Evolutionary conservation across 1,140 invertebrate genomes (phyloP).

Genomic region (Drosophila simulans): DNA sequence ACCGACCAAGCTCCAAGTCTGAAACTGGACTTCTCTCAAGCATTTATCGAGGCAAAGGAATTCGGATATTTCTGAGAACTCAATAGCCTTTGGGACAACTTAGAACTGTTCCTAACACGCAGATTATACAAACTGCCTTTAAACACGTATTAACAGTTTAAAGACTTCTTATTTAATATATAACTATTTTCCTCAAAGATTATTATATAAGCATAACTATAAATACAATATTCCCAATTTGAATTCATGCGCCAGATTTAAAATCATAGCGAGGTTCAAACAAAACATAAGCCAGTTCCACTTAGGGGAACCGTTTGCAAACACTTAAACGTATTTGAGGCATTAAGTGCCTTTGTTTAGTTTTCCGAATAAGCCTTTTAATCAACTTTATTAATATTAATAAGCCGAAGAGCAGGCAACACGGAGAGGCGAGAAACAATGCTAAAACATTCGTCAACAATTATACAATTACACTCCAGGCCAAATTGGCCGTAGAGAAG

Average conservation of each 20-base stretch:
- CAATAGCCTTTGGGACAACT: not conserved
- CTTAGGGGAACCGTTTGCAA: not conserved
- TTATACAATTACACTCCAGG: conserved; percentile 70
- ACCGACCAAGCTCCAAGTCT: not conserved
- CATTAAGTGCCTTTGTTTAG: conserved; percentile 52
- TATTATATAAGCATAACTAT: too few species aligned
- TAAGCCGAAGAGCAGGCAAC: conserved; percentile 37
- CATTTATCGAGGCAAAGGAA: conserved; percentile 29
- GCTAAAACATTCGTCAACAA: conserved; percentile 64
- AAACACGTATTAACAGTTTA: not conserved
- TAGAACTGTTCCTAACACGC: too few species aligned
- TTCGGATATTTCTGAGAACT: conserved; percentile 13
- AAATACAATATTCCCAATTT: too few species aligned
- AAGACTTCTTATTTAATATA: too few species aligned
- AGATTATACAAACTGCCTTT: not conserved
- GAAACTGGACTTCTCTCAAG: conserved; percentile 28
- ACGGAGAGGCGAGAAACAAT: conserved; percentile 43
- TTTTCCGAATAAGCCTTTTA: conserved; percentile 72
- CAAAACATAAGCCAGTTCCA: too few species aligned
- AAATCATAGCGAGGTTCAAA: too few species aligned
- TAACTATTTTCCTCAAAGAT: too few species aligned
- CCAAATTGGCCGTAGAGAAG: conserved; percentile 28
- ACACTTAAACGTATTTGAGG: conserved; percentile 9
- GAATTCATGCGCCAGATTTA: too few species aligned
- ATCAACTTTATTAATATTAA: conserved; percentile 82